Percentiles rank a stretch among this genome's conserved stretches.
Conservation (phyloP, 2,797 vertebrate species). For the Uromys caudimaculatus region DNA sequence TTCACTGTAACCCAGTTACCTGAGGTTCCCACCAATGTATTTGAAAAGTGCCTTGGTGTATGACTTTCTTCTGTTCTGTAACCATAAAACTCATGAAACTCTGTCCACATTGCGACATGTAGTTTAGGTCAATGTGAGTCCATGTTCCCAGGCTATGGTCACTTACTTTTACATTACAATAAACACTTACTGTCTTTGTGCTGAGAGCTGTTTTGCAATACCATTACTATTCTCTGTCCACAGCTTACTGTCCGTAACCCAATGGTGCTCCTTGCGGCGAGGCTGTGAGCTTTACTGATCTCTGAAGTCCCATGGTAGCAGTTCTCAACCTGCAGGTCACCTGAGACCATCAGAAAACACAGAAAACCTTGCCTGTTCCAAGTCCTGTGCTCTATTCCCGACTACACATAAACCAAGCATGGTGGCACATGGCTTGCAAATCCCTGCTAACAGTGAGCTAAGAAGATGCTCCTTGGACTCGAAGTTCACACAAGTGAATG, state of each 20-base stretch:
- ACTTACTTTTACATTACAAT: too few species aligned
- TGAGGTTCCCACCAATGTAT: background rate
- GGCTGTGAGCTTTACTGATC: background rate
- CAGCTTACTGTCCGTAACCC: background rate
- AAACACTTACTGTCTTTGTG: background rate
- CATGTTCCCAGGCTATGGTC: too few species aligned
- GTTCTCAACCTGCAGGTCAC: background rate
- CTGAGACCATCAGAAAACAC: background rate
- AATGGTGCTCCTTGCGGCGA: background rate
- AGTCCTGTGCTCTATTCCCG: background rate
- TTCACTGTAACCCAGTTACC: background rate
- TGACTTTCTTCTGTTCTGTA: background rate
- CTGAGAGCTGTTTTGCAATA: background rate
- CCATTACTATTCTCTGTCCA: background rate
- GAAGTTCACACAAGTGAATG: background rate
- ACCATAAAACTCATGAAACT: background rate
- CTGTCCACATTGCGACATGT: background rate
- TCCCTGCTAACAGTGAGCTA: too few species aligned
- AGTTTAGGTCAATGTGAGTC: background rate
- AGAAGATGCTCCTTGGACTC: background rate
- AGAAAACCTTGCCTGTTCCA: background rate
- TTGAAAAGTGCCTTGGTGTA: background rate
- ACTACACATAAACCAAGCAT: too few species aligned
- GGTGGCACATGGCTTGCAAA: background rate
- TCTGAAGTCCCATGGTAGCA: background rate